Base-by-base conservation (phyloP, 1,140 invertebrate species). In the Fopius arisanus region DNA sequence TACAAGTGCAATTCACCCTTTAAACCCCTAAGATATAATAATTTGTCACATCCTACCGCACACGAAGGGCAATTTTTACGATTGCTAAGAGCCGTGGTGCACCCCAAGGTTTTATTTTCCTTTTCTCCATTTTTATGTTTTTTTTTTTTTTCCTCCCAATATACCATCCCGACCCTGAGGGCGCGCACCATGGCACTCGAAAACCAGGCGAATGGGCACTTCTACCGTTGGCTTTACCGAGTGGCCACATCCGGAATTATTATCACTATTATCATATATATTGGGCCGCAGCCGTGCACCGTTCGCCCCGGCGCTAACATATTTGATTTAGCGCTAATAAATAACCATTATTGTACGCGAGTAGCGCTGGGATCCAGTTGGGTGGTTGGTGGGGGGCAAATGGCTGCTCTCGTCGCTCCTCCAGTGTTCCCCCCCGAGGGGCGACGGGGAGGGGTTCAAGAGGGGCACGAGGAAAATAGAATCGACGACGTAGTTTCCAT, bases 241-340 rank as follows among this genome's bases (percentile, higher is more conserved):
- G 82, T 83, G 80, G 78, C 73, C 75, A 78, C 78, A 79, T 82
- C 79, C 80, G 78, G 75, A 85, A 86, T 85, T 86, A 87, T 85
- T 86, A 86, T 86, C 82, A 81, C 78, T 75, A 87, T 87, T 87
- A 87, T 86, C 86, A 87, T 87, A 85, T 86, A 86, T 85, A 86
- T 87, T 87, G 82, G 80, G 73, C 74, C 68, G 63, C 41, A 66
- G 48, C 33, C 69, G 69, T 69, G 76, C 79, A 67, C 54, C 75
- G 70, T 77, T 74, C 76, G 72, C 78, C 43, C 66, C 74, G 74
- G 78, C 73, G 81, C 78, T 84, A 85, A 84, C 85, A 81, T 80
- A 87, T 87, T 86, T 87, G 86, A 87, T 87, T 87, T 87, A 87
- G 81, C 82, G 82, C 86, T 86, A 87, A 87, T 86, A 87, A 86